These are phyloP conservation scores for Ceriagrion tenellum DNA, from an alignment of 2,888 invertebrate genomes.

Conservation along the genomic window DNA sequence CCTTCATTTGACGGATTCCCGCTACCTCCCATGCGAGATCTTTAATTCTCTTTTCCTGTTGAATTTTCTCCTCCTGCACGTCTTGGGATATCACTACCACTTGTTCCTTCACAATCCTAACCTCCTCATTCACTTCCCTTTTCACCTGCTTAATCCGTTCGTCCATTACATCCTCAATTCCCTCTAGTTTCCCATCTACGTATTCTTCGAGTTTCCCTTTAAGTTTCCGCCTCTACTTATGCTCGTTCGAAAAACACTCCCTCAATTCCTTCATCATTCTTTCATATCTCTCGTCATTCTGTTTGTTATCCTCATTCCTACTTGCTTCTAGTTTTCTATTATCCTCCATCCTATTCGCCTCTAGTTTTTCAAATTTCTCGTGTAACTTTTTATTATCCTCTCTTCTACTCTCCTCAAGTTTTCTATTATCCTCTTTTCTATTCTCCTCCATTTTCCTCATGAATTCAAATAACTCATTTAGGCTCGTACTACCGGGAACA, in stretches of 20 bases:
- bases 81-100: constrained; percentile 11
- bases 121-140: constrained; percentile 2
- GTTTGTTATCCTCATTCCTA: neutral
- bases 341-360: neutral
- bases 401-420: neutral
- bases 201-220: neutral
- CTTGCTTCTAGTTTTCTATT: neutral
- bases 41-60: neutral
- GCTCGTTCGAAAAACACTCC: constrained; percentile 2
- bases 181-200: neutral
- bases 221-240: neutral
- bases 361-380: neutral
- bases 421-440: neutral
- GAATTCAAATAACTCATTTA: no score
- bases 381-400: neutral
- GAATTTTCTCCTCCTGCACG: constrained; percentile 1
- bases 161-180: neutral
- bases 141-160: neutral
- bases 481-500: no score
- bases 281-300: constrained; percentile 11
- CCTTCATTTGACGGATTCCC: constrained; percentile 2
- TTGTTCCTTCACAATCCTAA: neutral
- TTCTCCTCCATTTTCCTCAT: no score
- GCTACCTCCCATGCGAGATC: neutral
- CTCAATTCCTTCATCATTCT: constrained; percentile 10